phyloP scores from a whole-genome alignment of 2,888 invertebrate species.

The Pseudoips prasinana region DNA sequence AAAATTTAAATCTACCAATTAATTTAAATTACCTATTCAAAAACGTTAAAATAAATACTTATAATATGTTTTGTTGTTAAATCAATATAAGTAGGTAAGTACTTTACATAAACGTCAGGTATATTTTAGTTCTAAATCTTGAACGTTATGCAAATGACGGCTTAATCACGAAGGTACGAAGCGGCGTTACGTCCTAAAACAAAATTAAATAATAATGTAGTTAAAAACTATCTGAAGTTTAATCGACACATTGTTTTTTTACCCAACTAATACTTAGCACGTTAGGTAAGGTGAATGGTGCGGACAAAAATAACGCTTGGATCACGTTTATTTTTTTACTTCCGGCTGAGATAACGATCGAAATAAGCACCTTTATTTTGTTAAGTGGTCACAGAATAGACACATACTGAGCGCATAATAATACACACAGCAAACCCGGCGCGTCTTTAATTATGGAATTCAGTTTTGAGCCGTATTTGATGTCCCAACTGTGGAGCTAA shows the following conservation, averaged over 20 bases:
- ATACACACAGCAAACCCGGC: too few relatives aligned
- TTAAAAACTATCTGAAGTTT: constrained; percentile 66
- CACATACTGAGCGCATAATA: constrained; percentile 52
- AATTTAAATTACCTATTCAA: constrained; percentile 12
- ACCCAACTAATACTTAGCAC: constrained; percentile 63
- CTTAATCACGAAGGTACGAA: constrained; percentile 38
- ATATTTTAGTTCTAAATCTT: constrained; percentile 29
- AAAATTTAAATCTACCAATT: too few relatives aligned
- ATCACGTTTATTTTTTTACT: constrained; percentile 66
- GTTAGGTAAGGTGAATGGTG: constrained; percentile 43
- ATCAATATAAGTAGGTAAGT: too few relatives aligned
- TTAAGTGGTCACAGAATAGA: constrained; percentile 59
- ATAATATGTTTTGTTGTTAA: too few relatives aligned
- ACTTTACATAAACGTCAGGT: constrained; percentile 24
- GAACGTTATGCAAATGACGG: constrained; percentile 39
- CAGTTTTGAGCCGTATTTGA: too few relatives aligned
- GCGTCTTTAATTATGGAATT: too few relatives aligned
- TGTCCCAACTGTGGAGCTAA: too few relatives aligned
- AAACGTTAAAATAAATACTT: too few relatives aligned
- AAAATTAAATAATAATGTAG: constrained; percentile 66
- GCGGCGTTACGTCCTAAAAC: constrained; percentile 52
- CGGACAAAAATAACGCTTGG: constrained; percentile 66
- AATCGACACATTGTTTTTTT: constrained; percentile 74
- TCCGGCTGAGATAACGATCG: constrained; percentile 73
- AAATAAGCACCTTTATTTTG: constrained; percentile 69